Percentiles rank a stretch among this genome's conserved stretches.
phyloP scores from a whole-genome alignment of 1,140 invertebrate genomes.

The Drosophila gunungcola region DNA sequence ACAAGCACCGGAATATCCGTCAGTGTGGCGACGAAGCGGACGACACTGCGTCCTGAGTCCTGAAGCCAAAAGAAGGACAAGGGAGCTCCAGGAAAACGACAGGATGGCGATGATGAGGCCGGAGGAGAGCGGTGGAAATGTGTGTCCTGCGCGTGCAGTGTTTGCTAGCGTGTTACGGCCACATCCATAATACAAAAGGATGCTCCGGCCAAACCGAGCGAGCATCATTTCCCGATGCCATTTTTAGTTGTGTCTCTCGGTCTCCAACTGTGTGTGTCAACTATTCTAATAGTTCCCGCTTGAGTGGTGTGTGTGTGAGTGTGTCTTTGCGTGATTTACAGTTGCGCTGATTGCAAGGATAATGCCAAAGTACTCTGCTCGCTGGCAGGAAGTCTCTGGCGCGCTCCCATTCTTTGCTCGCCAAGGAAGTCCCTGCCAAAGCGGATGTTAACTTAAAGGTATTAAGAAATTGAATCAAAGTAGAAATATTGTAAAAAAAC shows the following conservation, averaged over 20 bases:
- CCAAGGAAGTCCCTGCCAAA: constrained; percentile 61
- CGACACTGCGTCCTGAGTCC: constrained; percentile 61
- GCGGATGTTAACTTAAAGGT: constrained; percentile 82
- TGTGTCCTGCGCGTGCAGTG: constrained; percentile 68
- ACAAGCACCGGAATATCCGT: constrained; percentile 82
- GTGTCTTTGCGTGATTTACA: constrained; percentile 78
- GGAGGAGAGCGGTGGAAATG: constrained; percentile 3
- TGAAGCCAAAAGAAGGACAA: constrained; percentile 17
- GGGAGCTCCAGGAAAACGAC: constrained; percentile 16
- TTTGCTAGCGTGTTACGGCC: constrained; percentile 74
- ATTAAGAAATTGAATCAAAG: constrained; percentile 83
- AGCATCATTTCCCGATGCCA: constrained; percentile 78
- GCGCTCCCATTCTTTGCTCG: constrained; percentile 8
- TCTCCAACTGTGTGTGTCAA: constrained; percentile 35
- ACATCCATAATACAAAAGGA: constrained; percentile 82
- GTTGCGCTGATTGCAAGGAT: constrained; percentile 79
- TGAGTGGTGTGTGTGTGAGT: constrained; percentile 8
- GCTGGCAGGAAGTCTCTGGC: constrained; percentile 37
- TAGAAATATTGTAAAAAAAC: constrained; percentile 69
- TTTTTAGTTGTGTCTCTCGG: constrained; percentile 53
- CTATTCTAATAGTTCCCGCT: constrained; percentile 59
- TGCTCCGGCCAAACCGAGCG: constrained; percentile 59
- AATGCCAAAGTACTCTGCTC: constrained; percentile 55
- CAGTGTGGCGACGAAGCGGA: constrained; percentile 76
- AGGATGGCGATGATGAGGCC: constrained; percentile 5